Percentiles rank a stretch among this genome's conserved stretches.
Evolutionary conservation across 2,888 invertebrate species (phyloP).

Genomic region (Imbricaverruca yamaguchii): DNA sequence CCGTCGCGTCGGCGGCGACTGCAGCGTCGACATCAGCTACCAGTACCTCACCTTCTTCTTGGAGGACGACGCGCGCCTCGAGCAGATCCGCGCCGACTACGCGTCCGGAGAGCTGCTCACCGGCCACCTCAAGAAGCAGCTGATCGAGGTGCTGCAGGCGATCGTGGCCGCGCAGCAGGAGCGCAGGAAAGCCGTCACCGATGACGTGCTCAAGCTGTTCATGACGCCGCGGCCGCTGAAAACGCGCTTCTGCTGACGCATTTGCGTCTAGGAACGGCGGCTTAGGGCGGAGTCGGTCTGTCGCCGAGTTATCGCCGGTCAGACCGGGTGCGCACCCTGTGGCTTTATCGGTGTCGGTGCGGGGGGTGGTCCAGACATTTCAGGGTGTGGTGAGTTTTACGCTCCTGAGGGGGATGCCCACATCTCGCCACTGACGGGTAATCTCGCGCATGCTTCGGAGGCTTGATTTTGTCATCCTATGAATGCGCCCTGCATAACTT

Average conservation of each 20-base stretch:
- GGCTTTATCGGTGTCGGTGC: no score
- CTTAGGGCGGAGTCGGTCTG: no score
- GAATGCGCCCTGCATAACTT: no score
- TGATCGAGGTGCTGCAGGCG: conserved; percentile 71
- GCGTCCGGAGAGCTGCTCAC: conserved; percentile 81
- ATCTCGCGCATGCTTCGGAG: no score
- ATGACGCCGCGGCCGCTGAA: conserved; percentile 61
- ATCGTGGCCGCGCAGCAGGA: conserved; percentile 76
- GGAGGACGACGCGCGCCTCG: conserved; percentile 81
- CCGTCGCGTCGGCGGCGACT: conserved; percentile 80
- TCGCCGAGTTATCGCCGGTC: no score
- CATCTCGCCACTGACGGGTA: no score
- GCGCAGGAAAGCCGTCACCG: conserved; percentile 67
- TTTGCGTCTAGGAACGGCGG: neutral
- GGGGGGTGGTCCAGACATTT: no score
- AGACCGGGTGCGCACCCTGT: no score
- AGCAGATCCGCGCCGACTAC: conserved; percentile 67
- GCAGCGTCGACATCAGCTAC: conserved; percentile 89
- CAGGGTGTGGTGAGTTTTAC: no score
- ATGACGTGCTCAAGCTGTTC: conserved; percentile 71
- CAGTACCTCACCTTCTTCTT: conserved; percentile 92
- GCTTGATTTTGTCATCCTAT: no score
- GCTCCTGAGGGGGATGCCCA: no score
- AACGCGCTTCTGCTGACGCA: neutral
- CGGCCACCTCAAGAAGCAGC: conserved; percentile 86